Conservation (phyloP, 2,888 invertebrate species). For the Cantharis lateralis region DNA sequence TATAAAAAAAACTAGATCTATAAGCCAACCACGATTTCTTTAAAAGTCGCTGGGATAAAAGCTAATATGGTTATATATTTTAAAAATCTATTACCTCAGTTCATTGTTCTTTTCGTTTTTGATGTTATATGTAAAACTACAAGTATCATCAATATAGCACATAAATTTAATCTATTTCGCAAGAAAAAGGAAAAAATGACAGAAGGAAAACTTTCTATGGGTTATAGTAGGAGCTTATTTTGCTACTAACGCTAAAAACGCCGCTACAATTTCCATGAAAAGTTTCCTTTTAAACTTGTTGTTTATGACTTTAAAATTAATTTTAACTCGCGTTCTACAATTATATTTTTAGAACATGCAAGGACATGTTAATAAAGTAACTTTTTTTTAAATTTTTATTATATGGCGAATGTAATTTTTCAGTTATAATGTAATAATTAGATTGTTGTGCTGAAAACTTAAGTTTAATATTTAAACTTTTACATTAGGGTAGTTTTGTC, state of each 20-base stretch:
- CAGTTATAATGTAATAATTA: not conserved
- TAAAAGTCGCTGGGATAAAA: not conserved
- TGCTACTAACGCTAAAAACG: slow-evolving; percentile 2
- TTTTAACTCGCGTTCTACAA: slow-evolving; percentile 14
- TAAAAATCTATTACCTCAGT: not conserved
- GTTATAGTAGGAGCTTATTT: slow-evolving; percentile 12
- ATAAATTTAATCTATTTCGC: slow-evolving; percentile 18
- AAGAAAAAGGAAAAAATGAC: slow-evolving; percentile 3
- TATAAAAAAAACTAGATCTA: not conserved
- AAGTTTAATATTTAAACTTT: not conserved
- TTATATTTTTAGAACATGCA: slow-evolving; percentile 5
- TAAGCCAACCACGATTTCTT: not conserved
- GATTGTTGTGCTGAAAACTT: not conserved
- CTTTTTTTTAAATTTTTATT: not conserved
- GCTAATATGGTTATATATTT: not conserved
- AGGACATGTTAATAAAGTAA: slow-evolving; percentile 12
- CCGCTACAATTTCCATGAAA: slow-evolving; percentile 9
- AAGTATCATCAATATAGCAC: slow-evolving; percentile 17
- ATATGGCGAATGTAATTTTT: not conserved
- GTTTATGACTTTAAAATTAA: slow-evolving; percentile 10
- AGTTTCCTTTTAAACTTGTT: slow-evolving; percentile 13
- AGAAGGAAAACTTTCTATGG: slow-evolving; percentile 8
- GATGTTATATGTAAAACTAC: slow-evolving; percentile 13
- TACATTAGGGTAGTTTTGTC: not conserved
- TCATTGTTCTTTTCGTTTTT: slow-evolving; percentile 14